Conservation (phyloP, 2,113 vertebrate genomes). For the Scomber scombrus region DNA sequence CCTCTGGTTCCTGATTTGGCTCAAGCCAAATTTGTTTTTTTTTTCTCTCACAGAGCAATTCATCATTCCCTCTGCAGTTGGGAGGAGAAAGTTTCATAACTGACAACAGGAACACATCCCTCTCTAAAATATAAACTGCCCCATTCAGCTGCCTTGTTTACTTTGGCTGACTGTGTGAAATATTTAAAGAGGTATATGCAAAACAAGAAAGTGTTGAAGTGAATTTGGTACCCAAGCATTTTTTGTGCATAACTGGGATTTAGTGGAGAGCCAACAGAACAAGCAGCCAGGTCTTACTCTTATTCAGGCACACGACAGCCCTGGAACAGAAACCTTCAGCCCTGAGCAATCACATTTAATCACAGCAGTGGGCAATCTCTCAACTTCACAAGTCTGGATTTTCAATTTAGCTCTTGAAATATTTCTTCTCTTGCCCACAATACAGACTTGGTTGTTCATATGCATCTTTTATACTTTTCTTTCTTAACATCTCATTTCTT, state of each 20-base stretch:
- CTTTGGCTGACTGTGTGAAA: neutral
- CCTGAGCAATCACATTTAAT: neutral
- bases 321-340: neutral
- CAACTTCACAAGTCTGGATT: neutral
- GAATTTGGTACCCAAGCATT: neutral
- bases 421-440: neutral
- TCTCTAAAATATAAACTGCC: neutral
- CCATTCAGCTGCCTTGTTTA: slow-evolving; percentile 22
- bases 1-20: slow-evolving; percentile 38
- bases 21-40: slow-evolving; percentile 34
- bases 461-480: no score
- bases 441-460: no score
- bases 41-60: slow-evolving; percentile 15
- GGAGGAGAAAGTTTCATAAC: slow-evolving; percentile 19
- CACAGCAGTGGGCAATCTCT: neutral
- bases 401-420: neutral
- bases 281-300: neutral
- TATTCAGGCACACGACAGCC: neutral
- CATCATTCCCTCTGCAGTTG: slow-evolving; percentile 32
- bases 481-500: no score
- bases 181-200: neutral
- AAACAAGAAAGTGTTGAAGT: neutral
- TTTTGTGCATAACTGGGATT: neutral
- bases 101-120: slow-evolving; percentile 23
- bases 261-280: slow-evolving; percentile 7